Conservation (phyloP, 2,113 vertebrate species). For the Leucoraja erinaceus region DNA sequence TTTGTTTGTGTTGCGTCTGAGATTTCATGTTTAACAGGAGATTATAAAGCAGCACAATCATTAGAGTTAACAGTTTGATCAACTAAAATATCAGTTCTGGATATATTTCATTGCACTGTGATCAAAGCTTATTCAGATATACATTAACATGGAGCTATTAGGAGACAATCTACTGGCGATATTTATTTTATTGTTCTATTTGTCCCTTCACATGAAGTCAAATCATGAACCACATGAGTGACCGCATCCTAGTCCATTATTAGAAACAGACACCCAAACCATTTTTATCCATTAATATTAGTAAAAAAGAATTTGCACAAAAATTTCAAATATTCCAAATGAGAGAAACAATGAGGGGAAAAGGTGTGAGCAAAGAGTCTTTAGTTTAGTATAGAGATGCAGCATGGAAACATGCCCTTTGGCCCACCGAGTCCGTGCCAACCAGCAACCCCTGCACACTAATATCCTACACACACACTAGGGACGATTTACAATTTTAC, state of each 20-base stretch:
- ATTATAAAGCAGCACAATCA: not conserved
- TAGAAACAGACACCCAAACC: not conserved
- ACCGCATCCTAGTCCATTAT: too few species aligned
- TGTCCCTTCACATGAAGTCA: too few species aligned
- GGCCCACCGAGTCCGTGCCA: too few species aligned
- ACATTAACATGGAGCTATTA: not conserved
- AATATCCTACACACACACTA: too few species aligned
- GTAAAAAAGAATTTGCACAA: not conserved
- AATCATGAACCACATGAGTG: not conserved
- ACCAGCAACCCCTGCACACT: too few species aligned
- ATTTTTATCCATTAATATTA: not conserved
- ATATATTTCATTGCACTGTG: not conserved
- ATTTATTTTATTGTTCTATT: not conserved
- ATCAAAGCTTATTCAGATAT: not conserved
- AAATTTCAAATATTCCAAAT: not conserved
- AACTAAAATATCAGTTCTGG: not conserved
- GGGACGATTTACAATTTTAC: too few species aligned
- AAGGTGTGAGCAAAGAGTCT: not conserved
- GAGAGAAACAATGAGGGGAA: not conserved
- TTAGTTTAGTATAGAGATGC: not conserved
- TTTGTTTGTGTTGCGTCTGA: not conserved
- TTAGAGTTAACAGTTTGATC: not conserved
- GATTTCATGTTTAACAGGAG: slow-evolving; percentile 17
- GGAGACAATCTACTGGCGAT: not conserved
- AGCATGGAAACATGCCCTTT: too few species aligned